Conservation (phyloP, 2,113 vertebrate species). For the Cebus imitator region DNA sequence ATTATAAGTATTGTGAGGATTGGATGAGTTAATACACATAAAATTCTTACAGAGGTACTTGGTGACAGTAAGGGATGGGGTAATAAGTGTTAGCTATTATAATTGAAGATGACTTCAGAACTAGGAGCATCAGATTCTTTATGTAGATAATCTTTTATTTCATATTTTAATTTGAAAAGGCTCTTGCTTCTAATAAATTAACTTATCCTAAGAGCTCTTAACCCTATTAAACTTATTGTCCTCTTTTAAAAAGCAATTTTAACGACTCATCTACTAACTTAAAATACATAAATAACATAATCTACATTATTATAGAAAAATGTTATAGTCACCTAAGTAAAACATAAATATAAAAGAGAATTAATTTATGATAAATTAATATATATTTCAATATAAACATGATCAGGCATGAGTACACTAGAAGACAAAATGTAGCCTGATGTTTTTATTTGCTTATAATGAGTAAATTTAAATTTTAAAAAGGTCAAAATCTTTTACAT, state of each 20-base stretch:
- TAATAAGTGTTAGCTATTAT: neutral
- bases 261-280: conserved; percentile 28
- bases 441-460: neutral
- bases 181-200: conserved; percentile 56
- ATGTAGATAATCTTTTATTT: neutral
- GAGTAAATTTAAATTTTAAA: neutral
- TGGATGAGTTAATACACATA: neutral
- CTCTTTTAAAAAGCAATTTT: neutral
- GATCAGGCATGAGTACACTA: neutral
- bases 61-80: neutral
- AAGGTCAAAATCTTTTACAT: neutral
- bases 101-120: neutral
- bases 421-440: neutral
- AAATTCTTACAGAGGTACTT: neutral
- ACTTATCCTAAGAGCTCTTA: conserved; percentile 16
- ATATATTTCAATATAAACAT: conserved; percentile 43
- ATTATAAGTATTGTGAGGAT: neutral
- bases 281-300: conserved; percentile 44
- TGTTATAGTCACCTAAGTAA: neutral
- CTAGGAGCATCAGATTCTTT: neutral
- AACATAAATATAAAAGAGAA: conserved; percentile 35
- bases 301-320: conserved; percentile 15
- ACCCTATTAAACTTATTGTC: neutral
- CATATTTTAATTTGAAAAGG: neutral
- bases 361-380: conserved; percentile 13